phyloP scores from a whole-genome alignment of 35 echinoderm and acorn worm genomes.

The Ophiothrix spiculata region DNA sequence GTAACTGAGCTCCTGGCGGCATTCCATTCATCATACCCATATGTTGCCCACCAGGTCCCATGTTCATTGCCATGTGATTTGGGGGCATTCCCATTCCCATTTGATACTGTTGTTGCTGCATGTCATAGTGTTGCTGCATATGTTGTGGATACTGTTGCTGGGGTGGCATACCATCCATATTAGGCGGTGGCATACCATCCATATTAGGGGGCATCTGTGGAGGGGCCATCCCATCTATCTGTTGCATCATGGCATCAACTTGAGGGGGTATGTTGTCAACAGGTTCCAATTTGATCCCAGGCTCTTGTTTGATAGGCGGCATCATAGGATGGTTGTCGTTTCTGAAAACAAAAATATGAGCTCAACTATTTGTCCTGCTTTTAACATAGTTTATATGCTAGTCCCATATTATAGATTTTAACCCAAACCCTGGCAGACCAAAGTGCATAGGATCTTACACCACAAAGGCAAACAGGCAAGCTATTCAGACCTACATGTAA shows the following conservation, averaged over 20 bases:
- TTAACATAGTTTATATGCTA: too few relatives aligned
- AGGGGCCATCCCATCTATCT: not conserved
- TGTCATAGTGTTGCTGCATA: not conserved
- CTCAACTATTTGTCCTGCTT: too few relatives aligned
- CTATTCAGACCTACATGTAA: too few relatives aligned
- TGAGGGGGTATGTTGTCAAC: not conserved
- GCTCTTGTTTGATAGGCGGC: not conserved
- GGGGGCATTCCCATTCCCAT: conserved; percentile 3
- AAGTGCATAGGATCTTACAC: too few relatives aligned
- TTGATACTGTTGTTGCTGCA: not conserved
- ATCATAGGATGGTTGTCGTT: conserved; percentile 2
- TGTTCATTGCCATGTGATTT: not conserved
- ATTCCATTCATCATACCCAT: not conserved
- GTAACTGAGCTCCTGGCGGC: not conserved
- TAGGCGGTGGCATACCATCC: not conserved
- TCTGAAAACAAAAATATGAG: not conserved
- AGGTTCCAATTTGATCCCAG: not conserved
- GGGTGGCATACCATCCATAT: too few relatives aligned
- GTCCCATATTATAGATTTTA: too few relatives aligned
- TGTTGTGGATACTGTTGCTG: not conserved
- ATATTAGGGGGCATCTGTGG: not conserved
- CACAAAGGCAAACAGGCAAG: too few relatives aligned
- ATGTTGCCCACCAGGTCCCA: not conserved
- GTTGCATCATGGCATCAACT: not conserved
- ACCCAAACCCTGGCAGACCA: too few relatives aligned